A percentile compares a stretch with the other conserved stretches of the same genome.
phyloP scores from a whole-genome alignment of 2,113 vertebrate genomes.

The Syrmaticus mikado region DNA sequence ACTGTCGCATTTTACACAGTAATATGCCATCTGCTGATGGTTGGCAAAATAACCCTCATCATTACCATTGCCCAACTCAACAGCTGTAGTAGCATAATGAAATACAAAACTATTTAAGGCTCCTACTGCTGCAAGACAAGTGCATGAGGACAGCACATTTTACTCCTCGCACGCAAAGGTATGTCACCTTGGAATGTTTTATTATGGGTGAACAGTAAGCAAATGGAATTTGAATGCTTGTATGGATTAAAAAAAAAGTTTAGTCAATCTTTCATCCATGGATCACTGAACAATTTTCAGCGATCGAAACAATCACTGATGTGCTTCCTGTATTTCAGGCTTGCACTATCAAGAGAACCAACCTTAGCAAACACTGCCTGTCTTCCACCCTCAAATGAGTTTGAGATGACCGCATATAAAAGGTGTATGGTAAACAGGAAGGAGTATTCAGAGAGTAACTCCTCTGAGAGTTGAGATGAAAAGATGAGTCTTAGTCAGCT shows the following conservation, averaged over 20 bases:
- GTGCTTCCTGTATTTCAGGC: background rate
- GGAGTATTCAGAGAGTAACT: background rate
- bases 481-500: background rate
- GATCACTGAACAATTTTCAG: background rate
- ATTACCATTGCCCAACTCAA: slow-evolving; percentile 20
- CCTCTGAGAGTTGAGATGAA: background rate
- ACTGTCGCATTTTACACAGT: background rate
- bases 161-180: background rate
- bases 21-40: slow-evolving; percentile 52
- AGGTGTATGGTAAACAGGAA: background rate
- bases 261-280: background rate
- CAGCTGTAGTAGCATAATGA: slow-evolving; percentile 35
- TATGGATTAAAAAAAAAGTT: background rate
- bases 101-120: slow-evolving; percentile 3
- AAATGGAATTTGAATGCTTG: background rate
- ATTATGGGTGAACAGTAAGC: background rate
- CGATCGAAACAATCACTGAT: background rate
- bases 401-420: background rate
- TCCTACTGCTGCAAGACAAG: slow-evolving; percentile 5
- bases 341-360: background rate
- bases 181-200: background rate
- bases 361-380: background rate
- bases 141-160: background rate
- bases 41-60: slow-evolving; percentile 19
- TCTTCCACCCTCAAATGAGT: background rate